These are phyloP conservation scores for Hipparchia semele DNA, from an alignment of 2,888 invertebrate species.

Conservation along the genomic window DNA sequence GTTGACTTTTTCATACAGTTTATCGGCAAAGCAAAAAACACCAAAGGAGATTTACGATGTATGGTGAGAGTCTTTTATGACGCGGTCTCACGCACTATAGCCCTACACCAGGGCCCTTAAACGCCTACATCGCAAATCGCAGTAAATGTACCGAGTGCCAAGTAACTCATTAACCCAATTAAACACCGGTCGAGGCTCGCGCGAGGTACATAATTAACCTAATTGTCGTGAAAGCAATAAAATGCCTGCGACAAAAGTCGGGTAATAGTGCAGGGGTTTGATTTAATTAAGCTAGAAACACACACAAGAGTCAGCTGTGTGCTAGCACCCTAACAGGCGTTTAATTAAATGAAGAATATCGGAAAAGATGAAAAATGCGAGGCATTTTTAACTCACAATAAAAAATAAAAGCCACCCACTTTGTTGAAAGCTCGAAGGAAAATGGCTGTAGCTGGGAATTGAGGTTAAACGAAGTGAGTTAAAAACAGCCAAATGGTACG, in stretches of 20 bases:
- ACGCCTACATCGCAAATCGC: constrained; percentile 29
- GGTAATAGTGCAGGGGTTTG: constrained; percentile 15
- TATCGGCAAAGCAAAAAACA: background rate
- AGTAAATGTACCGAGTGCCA: constrained; percentile 8
- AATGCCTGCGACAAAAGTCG: constrained; percentile 28
- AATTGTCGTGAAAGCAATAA: constrained; percentile 38
- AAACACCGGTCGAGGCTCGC: constrained; percentile 30
- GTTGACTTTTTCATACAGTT: background rate
- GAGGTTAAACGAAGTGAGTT: constrained; percentile 2
- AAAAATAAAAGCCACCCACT: background rate
- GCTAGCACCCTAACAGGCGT: constrained; percentile 1
- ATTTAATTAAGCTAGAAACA: background rate
- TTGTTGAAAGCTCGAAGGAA: constrained; percentile 2
- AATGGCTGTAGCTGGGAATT: background rate
- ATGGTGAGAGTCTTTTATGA: background rate
- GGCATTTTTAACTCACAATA: background rate
- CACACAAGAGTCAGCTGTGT: too few relatives aligned
- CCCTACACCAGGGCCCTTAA: constrained; percentile 13
- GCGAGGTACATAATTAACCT: constrained; percentile 21
- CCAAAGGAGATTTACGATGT: background rate
- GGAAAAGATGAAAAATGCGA: constrained; percentile 18
- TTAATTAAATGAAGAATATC: constrained; percentile 18
- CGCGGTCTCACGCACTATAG: background rate
- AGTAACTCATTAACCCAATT: constrained; percentile 39
- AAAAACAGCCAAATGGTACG: constrained; percentile 7